Evolutionary conservation across 2,888 invertebrate genomes (phyloP), one percentile per base, ranked within the genome.

Genomic region (Nomada lathburiana): DNA sequence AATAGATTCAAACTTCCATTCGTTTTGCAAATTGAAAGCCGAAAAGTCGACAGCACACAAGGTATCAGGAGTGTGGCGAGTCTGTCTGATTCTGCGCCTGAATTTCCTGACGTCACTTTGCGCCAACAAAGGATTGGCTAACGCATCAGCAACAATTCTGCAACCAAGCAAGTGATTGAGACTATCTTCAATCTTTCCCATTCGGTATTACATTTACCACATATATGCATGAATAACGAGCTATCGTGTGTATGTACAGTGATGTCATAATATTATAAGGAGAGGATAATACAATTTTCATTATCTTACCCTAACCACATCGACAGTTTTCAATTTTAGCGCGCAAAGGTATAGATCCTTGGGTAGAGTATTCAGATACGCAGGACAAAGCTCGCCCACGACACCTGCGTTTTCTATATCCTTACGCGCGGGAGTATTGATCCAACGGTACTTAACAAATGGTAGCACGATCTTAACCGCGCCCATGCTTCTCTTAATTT

Each of bases 381-480:
- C 70, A 63, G 75, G 75, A 74, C 81, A 71, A 67, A 70, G 74
- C 67, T 67, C 26, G 74, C 53, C 57, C 63, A 29, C 59, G 57
- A 68, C 60, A 68, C 68, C 67, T 81, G 44, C 63, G 69, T 63
- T 82, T 73, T 84, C 75, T 60, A 73, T 64, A 76, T 79, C 82
- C 77, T 76, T 76, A 76, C 74, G 62, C 71, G 76, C 86, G 75
- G 53, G 29, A 78, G 85, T 86, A 86, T 86, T 86, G 86, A 86
- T 86, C 87, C 73, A 36, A n/a, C 47, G 59, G 55, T 62, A 62
- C 47, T 69, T 78, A 72, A 72, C 72, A 72, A 64, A 68, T 64
- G 60, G 64, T 72, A 79, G 63, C 67, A 64, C 63, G 63, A 3
- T 75, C 71, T 68, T 60, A 77, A 80, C 87, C 86, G 75, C 87